phyloP scores from a whole-genome alignment of 2,888 invertebrate species.

The Halictus quadricinctus region DNA sequence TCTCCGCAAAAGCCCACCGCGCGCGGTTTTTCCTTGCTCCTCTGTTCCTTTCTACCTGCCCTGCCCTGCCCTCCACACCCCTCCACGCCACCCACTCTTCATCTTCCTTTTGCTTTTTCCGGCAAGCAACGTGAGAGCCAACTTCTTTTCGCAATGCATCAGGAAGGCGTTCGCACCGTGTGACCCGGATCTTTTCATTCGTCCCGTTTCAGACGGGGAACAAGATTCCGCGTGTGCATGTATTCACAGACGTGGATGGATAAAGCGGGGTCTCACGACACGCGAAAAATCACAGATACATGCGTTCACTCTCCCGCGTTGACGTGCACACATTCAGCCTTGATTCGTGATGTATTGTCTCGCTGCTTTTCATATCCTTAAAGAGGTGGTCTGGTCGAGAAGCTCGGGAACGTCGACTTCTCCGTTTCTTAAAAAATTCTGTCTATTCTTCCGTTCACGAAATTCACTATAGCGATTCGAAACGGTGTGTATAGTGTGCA shows the following conservation, averaged over 20 bases:
- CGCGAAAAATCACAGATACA: constrained; percentile 49
- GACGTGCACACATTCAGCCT: constrained; percentile 12
- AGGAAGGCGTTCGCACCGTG: constrained; percentile 55
- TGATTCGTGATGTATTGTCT: constrained; percentile 24
- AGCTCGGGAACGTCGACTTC: background rate
- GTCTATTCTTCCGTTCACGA: background rate
- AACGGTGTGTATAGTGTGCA: background rate
- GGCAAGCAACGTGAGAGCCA: constrained; percentile 45
- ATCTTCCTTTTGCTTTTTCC: constrained; percentile 24
- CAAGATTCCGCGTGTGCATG: constrained; percentile 36
- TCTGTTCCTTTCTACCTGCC: constrained; percentile 22
- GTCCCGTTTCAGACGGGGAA: constrained; percentile 55
- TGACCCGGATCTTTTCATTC: constrained; percentile 68
- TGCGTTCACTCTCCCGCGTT: constrained; percentile 12
- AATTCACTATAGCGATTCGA: background rate
- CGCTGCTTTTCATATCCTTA: background rate
- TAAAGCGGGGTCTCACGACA: constrained; percentile 51
- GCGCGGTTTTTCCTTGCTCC: constrained; percentile 21
- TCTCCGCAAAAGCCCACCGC: constrained; percentile 12
- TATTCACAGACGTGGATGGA: constrained; percentile 50
- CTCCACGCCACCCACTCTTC: background rate
- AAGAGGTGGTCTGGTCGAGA: background rate
- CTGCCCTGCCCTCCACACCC: background rate
- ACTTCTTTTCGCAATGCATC: constrained; percentile 57
- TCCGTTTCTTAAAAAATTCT: background rate